Evolutionary conservation across 53 echinoderm and acorn worm genomes (phyloP).

Genomic region (Holothuria leucospilota): DNA sequence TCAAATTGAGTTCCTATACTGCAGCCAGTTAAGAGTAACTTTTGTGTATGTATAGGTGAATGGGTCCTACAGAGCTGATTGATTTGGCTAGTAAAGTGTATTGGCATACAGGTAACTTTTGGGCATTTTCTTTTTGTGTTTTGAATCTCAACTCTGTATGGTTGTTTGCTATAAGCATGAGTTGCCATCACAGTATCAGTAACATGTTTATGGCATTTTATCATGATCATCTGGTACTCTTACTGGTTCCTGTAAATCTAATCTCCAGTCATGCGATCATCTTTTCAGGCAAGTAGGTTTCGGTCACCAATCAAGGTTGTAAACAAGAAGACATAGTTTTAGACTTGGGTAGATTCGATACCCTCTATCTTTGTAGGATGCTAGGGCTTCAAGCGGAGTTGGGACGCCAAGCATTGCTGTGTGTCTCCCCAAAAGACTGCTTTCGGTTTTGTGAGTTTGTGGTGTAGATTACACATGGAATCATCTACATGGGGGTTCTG

Average conservation of each 20-base stretch:
- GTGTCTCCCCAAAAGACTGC: conserved; percentile 11
- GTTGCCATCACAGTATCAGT: conserved; percentile 14
- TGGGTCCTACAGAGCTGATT: too few relatives aligned
- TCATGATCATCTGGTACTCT: conserved; percentile 24
- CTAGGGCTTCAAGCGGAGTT: conserved; percentile 17
- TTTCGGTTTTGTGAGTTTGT: conserved; percentile 23
- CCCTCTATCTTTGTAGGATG: conserved; percentile 35
- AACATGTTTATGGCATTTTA: conserved; percentile 35
- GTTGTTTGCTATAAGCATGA: conserved; percentile 28
- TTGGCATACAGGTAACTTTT: too few relatives aligned
- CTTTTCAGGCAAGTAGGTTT: conserved; percentile 26
- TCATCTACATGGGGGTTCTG: conserved; percentile 28
- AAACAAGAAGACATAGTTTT: conserved; percentile 38
- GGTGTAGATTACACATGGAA: conserved; percentile 43
- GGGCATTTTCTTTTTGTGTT: too few relatives aligned
- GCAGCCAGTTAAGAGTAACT: too few relatives aligned
- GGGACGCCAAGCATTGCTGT: conserved; percentile 36
- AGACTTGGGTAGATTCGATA: conserved; percentile 16
- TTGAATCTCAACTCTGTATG: not conserved
- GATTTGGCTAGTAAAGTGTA: too few relatives aligned
- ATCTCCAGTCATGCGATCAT: not conserved
- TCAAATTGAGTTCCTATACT: too few relatives aligned
- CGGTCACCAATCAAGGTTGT: conserved; percentile 44
- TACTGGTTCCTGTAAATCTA: conserved; percentile 41
- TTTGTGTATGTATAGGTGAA: too few relatives aligned